Conservation (phyloP, 2,797 vertebrate genomes). For the Triplophysa bombifrons region DNA sequence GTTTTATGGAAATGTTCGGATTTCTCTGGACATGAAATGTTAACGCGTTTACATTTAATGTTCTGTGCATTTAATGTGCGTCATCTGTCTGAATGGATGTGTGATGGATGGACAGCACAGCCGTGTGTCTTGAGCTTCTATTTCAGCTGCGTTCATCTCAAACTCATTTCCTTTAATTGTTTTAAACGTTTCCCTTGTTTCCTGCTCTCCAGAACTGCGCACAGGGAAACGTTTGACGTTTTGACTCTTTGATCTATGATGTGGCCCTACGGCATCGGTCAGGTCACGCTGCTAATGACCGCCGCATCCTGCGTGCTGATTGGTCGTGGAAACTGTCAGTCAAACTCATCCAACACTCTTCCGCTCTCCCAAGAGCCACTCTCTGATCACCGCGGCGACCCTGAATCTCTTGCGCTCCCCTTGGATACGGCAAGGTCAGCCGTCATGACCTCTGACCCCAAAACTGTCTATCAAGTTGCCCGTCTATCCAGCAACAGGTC, state of each 20-base stretch:
- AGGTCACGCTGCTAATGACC: slow-evolving; percentile 49
- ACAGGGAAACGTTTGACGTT: neutral
- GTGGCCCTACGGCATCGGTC: slow-evolving; percentile 23
- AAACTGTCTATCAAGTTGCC: neutral
- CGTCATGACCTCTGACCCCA: slow-evolving; percentile 11
- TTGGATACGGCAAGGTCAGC: neutral
- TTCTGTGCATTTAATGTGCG: too few relatives aligned
- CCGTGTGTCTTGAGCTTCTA: neutral
- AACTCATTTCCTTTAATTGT: neutral
- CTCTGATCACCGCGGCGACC: neutral
- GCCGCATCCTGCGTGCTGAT: slow-evolving; percentile 53
- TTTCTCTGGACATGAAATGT: too few relatives aligned
- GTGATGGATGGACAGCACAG: neutral
- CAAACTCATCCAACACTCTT: slow-evolving; percentile 49
- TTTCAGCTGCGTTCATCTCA: neutral
- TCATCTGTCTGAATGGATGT: too few relatives aligned
- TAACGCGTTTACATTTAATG: too few relatives aligned
- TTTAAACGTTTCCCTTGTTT: slow-evolving; percentile 18
- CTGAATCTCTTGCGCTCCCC: neutral
- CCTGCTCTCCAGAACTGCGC: neutral
- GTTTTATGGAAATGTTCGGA: too few relatives aligned
- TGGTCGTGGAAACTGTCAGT: slow-evolving; percentile 48
- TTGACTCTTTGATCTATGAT: slow-evolving; percentile 14
- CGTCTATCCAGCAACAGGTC: slow-evolving; percentile 33
- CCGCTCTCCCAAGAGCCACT: slow-evolving; percentile 28